Percentiles rank a stretch among this genome's conserved stretches.
phyloP scores from a whole-genome alignment of 2,113 vertebrate genomes.

The Onychostruthus taczanowskii region DNA sequence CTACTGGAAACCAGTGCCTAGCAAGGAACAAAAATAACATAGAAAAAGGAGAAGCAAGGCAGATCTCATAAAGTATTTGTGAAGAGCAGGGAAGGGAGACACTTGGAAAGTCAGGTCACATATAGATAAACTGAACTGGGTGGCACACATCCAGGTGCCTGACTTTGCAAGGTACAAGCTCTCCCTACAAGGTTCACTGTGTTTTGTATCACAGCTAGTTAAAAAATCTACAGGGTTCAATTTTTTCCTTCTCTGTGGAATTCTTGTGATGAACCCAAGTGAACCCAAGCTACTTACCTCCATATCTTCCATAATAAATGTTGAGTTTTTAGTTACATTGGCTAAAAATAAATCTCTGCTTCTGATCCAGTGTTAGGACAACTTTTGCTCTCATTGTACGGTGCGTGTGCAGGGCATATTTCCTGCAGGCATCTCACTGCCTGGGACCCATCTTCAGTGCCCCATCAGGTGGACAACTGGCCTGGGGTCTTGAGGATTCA shows the following conservation, averaged over 20 bases:
- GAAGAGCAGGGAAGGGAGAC: neutral
- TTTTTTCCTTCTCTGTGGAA: neutral
- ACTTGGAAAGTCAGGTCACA: neutral
- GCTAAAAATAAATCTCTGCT: neutral
- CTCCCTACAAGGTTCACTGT: neutral
- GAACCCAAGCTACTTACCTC: neutral
- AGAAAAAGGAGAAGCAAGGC: neutral
- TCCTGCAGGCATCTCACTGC: neutral
- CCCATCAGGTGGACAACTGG: rapidly evolving
- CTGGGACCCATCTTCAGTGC: neutral
- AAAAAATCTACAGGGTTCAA: neutral
- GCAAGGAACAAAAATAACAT: neutral
- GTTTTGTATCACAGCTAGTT: neutral
- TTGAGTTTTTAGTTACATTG: neutral
- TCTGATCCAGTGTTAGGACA: rapidly evolving
- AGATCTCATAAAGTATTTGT: neutral
- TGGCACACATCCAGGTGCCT: neutral
- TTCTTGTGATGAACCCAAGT: neutral
- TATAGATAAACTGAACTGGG: neutral
- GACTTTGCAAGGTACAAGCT: neutral
- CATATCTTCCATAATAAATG: neutral
- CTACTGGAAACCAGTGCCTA: neutral
- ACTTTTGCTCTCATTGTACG: rapidly evolving
- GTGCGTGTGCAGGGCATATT: neutral
- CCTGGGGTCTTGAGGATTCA: neutral